Evolutionary conservation across 2,888 invertebrate species (phyloP).

Genomic region (Ophion ellenae): DNA sequence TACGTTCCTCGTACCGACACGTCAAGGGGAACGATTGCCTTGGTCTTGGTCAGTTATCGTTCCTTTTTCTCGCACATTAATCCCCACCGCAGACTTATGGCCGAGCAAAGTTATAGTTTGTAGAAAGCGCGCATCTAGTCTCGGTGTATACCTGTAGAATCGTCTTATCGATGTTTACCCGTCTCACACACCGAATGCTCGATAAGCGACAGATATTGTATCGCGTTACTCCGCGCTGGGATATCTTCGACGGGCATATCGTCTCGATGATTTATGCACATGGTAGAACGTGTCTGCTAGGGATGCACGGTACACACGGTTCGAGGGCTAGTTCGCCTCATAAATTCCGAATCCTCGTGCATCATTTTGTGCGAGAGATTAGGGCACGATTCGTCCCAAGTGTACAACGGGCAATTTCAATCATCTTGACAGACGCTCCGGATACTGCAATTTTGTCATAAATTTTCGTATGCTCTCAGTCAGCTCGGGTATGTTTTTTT

Average conservation of each 20-base stretch:
- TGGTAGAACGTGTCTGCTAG: slow-evolving; percentile 6
- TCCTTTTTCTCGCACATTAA: not conserved
- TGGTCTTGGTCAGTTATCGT: not conserved
- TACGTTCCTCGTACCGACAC: not conserved
- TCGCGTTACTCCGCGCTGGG: slow-evolving; percentile 6
- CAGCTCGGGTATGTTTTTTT: no score
- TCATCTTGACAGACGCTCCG: not conserved
- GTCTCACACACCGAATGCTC: slow-evolving; percentile 33
- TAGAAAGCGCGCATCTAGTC: slow-evolving; percentile 46
- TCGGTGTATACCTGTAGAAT: not conserved
- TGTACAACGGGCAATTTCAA: slow-evolving; percentile 9
- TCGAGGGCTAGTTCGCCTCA: slow-evolving; percentile 15
- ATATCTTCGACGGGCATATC: slow-evolving; percentile 5
- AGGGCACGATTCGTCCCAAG: slow-evolving; percentile 20
- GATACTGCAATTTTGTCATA: not conserved
- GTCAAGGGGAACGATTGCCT: not conserved
- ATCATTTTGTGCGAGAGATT: slow-evolving; percentile 17
- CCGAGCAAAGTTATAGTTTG: slow-evolving; percentile 17
- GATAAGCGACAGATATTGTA: slow-evolving; percentile 42
- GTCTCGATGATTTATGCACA: slow-evolving; percentile 7
- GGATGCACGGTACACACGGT: not conserved
- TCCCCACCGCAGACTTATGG: not conserved
- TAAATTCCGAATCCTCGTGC: slow-evolving; percentile 27
- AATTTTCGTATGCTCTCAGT: not conserved
- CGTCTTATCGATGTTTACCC: slow-evolving; percentile 42